These are phyloP conservation scores for Coptodon rendalli DNA, from an alignment of 2,113 vertebrate genomes.

Conservation along the genomic window DNA sequence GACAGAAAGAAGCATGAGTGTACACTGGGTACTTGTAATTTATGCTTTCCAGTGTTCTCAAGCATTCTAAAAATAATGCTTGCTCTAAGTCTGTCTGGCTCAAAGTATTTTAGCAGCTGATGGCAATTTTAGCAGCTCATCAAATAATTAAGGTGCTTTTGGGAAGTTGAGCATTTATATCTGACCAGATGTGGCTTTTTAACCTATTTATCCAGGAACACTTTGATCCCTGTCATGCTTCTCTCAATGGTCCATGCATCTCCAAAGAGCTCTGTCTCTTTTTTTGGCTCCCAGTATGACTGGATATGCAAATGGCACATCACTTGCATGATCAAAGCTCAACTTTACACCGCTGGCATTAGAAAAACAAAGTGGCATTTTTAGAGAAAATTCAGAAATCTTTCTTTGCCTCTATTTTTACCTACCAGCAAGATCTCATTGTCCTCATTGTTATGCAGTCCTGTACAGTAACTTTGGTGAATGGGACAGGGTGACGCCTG, in stretches of 20 bases:
- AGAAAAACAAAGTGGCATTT: neutral
- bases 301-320: neutral
- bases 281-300: neutral
- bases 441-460: neutral
- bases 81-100: neutral
- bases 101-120: constrained; percentile 9
- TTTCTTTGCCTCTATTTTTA: neutral
- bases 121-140: constrained; percentile 17
- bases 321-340: neutral
- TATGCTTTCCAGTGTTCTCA: neutral
- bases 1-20: neutral
- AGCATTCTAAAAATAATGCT: neutral
- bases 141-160: constrained; percentile 15
- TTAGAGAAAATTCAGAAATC: neutral
- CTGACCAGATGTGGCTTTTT: constrained; percentile 26
- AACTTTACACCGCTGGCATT: neutral
- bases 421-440: neutral
- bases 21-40: neutral
- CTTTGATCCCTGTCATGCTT: neutral
- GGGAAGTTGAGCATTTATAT: neutral
- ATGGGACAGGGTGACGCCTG: constrained; percentile 3
- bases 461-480: constrained; percentile 1
- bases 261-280: neutral
- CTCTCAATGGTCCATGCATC: neutral
- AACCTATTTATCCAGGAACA: constrained; percentile 5